Conservation (phyloP, 2,797 vertebrate genomes). For the Argentina silus region DNA sequence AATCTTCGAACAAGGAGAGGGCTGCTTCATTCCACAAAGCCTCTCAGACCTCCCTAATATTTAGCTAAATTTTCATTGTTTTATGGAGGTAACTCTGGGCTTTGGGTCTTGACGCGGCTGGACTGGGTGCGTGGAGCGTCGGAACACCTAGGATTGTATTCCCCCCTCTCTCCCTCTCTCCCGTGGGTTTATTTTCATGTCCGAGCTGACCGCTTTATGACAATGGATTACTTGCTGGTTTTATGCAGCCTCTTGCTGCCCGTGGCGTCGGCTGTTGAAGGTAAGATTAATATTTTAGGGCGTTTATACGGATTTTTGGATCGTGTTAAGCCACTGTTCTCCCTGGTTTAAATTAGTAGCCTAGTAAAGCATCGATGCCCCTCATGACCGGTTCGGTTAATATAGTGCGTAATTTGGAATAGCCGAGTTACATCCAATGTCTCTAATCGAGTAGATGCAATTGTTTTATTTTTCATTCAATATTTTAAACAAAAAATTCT, state of each 20-base stretch:
- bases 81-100: constrained; percentile 68
- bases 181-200: constrained; percentile 77
- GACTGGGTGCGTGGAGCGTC: constrained; percentile 60
- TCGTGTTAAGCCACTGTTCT: neutral
- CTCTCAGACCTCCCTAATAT: constrained; percentile 4
- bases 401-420: neutral
- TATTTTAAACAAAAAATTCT: neutral
- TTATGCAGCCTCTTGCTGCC: constrained; percentile 81
- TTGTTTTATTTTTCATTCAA: neutral
- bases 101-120: constrained; percentile 65
- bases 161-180: constrained; percentile 41
- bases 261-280: constrained; percentile 77
- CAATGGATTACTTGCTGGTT: constrained; percentile 86
- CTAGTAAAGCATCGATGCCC: no score
- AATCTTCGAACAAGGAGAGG: constrained; percentile 37
- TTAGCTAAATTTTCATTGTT: constrained; percentile 24
- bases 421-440: constrained; percentile 2
- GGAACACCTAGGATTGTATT: constrained; percentile 69
- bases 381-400: no score
- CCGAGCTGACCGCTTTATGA: constrained; percentile 74
- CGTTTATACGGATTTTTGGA: neutral
- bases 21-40: constrained; percentile 26
- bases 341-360: no score
- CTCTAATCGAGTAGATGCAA: neutral
- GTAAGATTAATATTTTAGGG: constrained; percentile 65